phyloP scores from a whole-genome alignment of 1,140 invertebrate species.

The Sipha flava region DNA sequence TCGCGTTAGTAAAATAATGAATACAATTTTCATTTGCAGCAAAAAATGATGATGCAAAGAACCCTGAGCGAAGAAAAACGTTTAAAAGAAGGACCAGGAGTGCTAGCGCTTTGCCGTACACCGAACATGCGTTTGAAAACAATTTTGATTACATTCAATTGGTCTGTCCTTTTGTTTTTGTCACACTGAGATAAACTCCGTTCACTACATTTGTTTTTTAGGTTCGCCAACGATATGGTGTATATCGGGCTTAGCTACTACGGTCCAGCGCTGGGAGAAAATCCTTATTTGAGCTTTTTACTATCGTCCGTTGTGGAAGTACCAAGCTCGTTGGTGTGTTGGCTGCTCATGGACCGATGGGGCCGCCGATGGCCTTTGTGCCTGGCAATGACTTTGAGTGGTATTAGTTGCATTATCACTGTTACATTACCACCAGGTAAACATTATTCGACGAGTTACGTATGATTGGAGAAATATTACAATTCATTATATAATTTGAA shows the following conservation, averaged over 20 bases:
- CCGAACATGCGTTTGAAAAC: slow-evolving; percentile 75
- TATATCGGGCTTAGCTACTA: slow-evolving; percentile 81
- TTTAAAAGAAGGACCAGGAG: slow-evolving; percentile 53
- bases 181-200: too few relatives aligned
- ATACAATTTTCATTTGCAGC: slow-evolving; percentile 42
- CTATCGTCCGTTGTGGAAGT: slow-evolving; percentile 73
- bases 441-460: too few relatives aligned
- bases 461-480: too few relatives aligned
- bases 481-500: too few relatives aligned
- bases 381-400: slow-evolving; percentile 71
- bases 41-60: slow-evolving; percentile 59
- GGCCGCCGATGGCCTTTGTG: slow-evolving; percentile 74
- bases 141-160: slow-evolving; percentile 52
- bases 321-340: slow-evolving; percentile 73
- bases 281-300: slow-evolving; percentile 78
- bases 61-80: slow-evolving; percentile 54
- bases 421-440: slow-evolving; percentile 65
- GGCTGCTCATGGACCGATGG: slow-evolving; percentile 75
- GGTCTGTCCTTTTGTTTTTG: slow-evolving; percentile 44
- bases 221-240: slow-evolving; percentile 66
- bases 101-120: slow-evolving; percentile 64
- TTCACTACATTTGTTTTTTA: slow-evolving; percentile 38
- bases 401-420: slow-evolving; percentile 69
- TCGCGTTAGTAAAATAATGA: too few relatives aligned
- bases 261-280: slow-evolving; percentile 69